Conservation (phyloP, 2,113 vertebrate genomes). For the Candoia aspera region DNA sequence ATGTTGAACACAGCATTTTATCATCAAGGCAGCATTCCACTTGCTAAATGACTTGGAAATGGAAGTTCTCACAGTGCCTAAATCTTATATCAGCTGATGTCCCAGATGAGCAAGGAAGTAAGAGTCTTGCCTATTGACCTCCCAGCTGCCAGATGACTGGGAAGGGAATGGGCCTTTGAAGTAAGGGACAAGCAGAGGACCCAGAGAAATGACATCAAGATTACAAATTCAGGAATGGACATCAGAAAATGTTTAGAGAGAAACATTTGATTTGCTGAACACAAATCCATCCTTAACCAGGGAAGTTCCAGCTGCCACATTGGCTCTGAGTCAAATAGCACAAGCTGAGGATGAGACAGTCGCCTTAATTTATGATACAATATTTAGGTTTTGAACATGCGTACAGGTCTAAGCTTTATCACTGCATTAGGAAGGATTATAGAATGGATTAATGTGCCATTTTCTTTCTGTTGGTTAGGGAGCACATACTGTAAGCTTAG, state of each 20-base stretch:
- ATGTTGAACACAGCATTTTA: not conserved
- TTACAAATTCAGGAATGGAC: not conserved
- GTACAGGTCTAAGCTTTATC: not conserved
- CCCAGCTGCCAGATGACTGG: not conserved
- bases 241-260: not conserved
- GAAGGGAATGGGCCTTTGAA: not conserved
- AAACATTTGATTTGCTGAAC: not conserved
- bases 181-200: not conserved
- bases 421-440: slow-evolving; percentile 1
- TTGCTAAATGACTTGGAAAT: not conserved
- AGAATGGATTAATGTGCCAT: slow-evolving; percentile 1
- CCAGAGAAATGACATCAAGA: not conserved
- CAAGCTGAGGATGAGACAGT: not conserved
- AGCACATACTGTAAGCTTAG: not conserved
- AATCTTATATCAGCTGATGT: not conserved
- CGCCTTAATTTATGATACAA: not conserved
- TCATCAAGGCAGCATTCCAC: not conserved
- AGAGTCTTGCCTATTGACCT: not conserved
- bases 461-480: not conserved
- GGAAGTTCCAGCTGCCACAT: not conserved
- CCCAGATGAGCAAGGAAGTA: not conserved
- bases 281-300: too few relatives aligned
- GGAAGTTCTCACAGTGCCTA: not conserved
- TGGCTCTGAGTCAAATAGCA: not conserved
- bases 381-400: not conserved